Percentiles rank a stretch among this genome's conserved stretches.
Conservation (phyloP, 2,113 vertebrate genomes). For the Pica pica region DNA sequence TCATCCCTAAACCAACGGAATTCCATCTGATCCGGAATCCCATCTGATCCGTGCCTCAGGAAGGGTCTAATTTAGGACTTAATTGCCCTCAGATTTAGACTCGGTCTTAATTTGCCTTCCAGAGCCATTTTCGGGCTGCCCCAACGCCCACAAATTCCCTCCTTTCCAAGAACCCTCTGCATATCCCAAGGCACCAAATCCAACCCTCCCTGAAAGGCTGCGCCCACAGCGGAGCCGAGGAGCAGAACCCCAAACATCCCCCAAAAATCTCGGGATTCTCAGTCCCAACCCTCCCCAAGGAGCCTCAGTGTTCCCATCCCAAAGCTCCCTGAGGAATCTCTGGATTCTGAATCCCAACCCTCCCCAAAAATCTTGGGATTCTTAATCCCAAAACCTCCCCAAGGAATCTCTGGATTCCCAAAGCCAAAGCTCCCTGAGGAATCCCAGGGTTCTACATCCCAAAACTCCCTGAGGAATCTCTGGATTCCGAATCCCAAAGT, state of each 20-base stretch:
- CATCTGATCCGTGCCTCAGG: not conserved
- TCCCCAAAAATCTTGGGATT: accelerated
- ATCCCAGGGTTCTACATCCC: accelerated
- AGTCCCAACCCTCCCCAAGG: not conserved
- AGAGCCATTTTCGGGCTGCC: not conserved
- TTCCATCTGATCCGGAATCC: not conserved
- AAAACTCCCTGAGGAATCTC: accelerated
- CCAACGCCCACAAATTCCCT: not conserved
- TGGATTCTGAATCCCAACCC: accelerated
- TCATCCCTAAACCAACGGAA: not conserved
- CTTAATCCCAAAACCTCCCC: accelerated
- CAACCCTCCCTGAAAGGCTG: not conserved
- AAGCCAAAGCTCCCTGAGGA: accelerated
- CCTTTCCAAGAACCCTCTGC: not conserved
- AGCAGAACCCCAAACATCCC: not conserved
- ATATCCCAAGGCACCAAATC: not conserved
- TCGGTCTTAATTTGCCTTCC: not conserved
- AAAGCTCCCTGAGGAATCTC: accelerated
- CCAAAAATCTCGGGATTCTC: accelerated
- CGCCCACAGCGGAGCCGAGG: not conserved
- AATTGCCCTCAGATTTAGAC: not conserved
- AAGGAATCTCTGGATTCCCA: accelerated
- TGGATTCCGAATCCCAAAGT: accelerated
- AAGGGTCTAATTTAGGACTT: not conserved
- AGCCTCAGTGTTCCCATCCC: too few species aligned